Conservation (phyloP, 2,888 invertebrate species). For the Trileptium ribeirensis region DNA sequence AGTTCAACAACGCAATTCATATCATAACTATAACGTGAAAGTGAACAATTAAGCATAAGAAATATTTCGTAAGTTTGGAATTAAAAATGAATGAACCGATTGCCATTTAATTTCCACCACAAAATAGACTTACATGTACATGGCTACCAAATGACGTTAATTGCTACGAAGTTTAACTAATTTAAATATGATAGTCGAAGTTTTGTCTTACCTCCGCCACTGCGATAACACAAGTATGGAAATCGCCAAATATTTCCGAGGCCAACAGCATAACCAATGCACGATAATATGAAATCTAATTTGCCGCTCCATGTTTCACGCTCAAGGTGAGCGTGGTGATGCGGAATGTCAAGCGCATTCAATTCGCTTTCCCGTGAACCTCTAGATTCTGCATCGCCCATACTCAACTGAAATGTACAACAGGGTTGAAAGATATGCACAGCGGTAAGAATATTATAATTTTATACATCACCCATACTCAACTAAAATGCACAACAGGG, state of each 20-base stretch:
- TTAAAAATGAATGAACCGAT: too few species aligned
- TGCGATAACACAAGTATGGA: conserved; percentile 53
- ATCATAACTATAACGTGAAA: too few species aligned
- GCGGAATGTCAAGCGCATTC: background rate
- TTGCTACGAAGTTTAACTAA: too few species aligned
- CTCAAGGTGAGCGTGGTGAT: background rate
- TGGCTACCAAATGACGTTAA: too few species aligned
- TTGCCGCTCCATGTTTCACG: background rate
- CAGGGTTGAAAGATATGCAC: background rate
- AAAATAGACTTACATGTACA: too few species aligned
- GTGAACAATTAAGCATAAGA: too few species aligned
- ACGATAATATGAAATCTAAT: conserved; percentile 52
- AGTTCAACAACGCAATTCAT: too few species aligned
- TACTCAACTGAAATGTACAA: background rate
- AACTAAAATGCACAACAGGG: background rate
- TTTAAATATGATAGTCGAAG: conserved; percentile 59
- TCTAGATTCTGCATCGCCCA: background rate
- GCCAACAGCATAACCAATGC: conserved; percentile 34
- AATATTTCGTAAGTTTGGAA: too few species aligned
- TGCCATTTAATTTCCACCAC: too few species aligned
- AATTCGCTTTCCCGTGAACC: background rate
- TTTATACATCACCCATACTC: background rate
- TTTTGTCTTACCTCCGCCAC: conserved; percentile 52
- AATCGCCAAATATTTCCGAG: conserved; percentile 26
- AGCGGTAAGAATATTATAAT: too few species aligned